Evolutionary conservation across 2,113 vertebrate genomes (phyloP).

Genomic region (Oceanites oceanicus): DNA sequence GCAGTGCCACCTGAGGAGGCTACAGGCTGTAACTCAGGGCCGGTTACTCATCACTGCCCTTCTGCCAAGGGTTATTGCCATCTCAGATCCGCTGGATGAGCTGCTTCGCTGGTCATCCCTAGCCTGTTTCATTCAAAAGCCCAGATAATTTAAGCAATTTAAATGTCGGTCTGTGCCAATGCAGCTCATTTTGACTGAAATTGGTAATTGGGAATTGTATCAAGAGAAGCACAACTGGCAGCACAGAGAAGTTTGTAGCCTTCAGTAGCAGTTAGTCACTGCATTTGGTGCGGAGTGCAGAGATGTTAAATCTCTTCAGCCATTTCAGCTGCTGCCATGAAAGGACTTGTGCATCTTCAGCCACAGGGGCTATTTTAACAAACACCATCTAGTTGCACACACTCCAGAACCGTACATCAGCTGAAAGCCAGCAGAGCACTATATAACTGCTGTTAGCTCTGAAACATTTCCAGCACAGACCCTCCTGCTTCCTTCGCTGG

Average conservation of each 20-base stretch:
- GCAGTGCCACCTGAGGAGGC: neutral
- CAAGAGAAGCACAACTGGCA: neutral
- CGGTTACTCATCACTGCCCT: neutral
- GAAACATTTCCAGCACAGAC: neutral
- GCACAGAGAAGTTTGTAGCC: neutral
- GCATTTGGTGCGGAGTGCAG: neutral
- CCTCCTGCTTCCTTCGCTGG: neutral
- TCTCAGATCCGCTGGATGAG: neutral
- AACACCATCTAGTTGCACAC: neutral
- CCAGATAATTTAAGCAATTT: neutral
- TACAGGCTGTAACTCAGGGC: neutral
- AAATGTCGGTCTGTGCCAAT: neutral
- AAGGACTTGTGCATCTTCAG: neutral
- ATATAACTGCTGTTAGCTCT: neutral
- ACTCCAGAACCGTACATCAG: neutral
- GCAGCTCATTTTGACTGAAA: neutral
- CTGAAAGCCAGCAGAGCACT: neutral
- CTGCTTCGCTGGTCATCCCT: neutral
- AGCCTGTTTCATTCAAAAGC: neutral
- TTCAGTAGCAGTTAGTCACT: neutral
- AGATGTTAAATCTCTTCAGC: neutral
- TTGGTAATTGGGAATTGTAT: neutral
- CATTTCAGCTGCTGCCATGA: neutral
- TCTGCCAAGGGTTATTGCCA: neutral
- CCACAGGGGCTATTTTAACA: neutral